phyloP scores from a whole-genome alignment of 2,888 invertebrate genomes.

The Acleris laterana region DNA sequence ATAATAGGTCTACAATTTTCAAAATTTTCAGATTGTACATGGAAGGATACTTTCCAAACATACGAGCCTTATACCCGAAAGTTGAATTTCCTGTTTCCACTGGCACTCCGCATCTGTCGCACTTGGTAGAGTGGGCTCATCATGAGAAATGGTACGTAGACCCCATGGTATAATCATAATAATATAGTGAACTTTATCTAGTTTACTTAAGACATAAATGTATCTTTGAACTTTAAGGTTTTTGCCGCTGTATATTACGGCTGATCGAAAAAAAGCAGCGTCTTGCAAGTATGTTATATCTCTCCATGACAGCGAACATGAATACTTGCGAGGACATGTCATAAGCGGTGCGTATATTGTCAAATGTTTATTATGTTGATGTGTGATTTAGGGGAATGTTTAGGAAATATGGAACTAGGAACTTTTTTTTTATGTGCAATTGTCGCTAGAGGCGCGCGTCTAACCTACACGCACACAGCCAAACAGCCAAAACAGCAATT shows the following conservation, averaged over 20 bases:
- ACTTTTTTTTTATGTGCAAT: too few relatives aligned
- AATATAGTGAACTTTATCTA: neutral
- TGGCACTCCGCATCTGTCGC: conserved; percentile 90
- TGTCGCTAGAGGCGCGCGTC: too few relatives aligned
- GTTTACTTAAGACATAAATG: neutral
- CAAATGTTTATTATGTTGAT: neutral
- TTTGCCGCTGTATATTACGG: conserved; percentile 61
- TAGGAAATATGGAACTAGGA: too few relatives aligned
- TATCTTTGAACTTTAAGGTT: conserved; percentile 55
- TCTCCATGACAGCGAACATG: conserved; percentile 79
- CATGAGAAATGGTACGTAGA: conserved; percentile 79
- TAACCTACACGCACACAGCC: too few relatives aligned
- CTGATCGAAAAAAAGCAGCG: conserved; percentile 74
- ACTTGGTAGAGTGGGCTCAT: conserved; percentile 91
- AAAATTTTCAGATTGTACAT: conserved; percentile 84
- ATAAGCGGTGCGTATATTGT: conserved; percentile 86
- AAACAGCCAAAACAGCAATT: too few relatives aligned
- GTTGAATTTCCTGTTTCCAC: conserved; percentile 89
- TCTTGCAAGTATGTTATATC: conserved; percentile 76
- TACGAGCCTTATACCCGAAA: conserved; percentile 87
- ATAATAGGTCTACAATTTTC: conserved; percentile 82
- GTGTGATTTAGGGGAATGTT: too few relatives aligned
- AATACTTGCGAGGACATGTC: conserved; percentile 87
- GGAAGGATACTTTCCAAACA: conserved; percentile 87
- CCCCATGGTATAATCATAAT: neutral